phyloP scores from a whole-genome alignment of 2,797 vertebrate genomes.

The Arctocebus calabarensis region DNA sequence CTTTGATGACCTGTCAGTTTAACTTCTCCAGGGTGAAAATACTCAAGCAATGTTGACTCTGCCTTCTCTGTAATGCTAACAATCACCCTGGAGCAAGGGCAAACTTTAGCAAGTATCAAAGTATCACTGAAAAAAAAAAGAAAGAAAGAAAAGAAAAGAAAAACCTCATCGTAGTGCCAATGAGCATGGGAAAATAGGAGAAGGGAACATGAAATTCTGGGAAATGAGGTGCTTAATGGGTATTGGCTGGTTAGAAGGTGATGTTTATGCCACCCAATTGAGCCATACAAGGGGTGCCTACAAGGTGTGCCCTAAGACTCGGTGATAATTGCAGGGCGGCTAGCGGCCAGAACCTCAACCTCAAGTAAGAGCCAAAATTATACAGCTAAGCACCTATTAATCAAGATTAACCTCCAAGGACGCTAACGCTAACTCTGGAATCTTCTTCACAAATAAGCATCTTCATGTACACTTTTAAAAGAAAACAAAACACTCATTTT shows the following conservation, averaged over 20 bases:
- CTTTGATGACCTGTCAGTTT: not conserved
- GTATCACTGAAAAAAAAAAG: not conserved
- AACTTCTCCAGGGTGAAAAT: slow-evolving; percentile 13
- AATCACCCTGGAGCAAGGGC: slow-evolving; percentile 1
- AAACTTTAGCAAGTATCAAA: not conserved
- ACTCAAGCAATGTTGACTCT: not conserved
- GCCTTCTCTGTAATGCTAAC: not conserved
- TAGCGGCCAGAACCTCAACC: slow-evolving; percentile 75
- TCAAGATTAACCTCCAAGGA: slow-evolving; percentile 78
- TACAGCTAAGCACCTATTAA: slow-evolving; percentile 74
- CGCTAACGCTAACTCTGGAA: slow-evolving; percentile 70
- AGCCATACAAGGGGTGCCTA: not conserved
- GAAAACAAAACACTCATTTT: slow-evolving; percentile 83
- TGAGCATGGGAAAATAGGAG: not conserved
- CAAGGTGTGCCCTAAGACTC: slow-evolving; percentile 39
- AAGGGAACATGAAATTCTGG: not conserved
- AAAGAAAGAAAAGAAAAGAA: not conserved
- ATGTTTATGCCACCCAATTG: not conserved
- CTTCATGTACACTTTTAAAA: slow-evolving; percentile 69
- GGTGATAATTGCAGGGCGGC: slow-evolving; percentile 73
- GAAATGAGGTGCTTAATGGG: slow-evolving; percentile 21
- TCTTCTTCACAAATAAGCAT: slow-evolving; percentile 76
- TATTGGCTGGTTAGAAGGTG: slow-evolving; percentile 58
- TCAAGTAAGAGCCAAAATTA: slow-evolving; percentile 75
- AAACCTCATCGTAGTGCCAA: not conserved